Evolutionary conservation across 2,113 vertebrate genomes (phyloP).

Genomic region (Sceloporus undulatus): DNA sequence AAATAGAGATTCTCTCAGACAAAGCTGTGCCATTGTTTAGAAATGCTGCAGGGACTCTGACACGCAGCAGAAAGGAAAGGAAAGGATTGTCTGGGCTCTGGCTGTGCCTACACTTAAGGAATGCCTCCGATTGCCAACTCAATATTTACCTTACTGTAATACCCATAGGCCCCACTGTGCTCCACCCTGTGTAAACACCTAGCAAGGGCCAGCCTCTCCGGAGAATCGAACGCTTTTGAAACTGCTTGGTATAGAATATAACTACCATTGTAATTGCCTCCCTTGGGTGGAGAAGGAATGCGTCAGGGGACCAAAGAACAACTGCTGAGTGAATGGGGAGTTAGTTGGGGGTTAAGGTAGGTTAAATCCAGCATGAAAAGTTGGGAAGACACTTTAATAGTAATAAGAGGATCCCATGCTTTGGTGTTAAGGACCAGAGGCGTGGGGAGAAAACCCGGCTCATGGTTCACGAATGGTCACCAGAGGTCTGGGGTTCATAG

Average conservation of each 20-base stretch:
- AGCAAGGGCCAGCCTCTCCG: background rate
- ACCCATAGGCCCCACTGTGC: background rate
- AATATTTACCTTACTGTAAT: conserved; percentile 37
- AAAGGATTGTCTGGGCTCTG: conserved; percentile 2
- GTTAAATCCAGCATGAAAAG: background rate
- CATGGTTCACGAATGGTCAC: background rate
- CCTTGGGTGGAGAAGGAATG: background rate
- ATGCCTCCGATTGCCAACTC: conserved; percentile 28
- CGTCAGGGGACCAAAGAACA: background rate
- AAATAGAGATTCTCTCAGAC: conserved; percentile 1
- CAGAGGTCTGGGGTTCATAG: background rate
- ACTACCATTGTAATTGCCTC: background rate
- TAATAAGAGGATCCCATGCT: background rate
- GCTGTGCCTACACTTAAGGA: background rate
- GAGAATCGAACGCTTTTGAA: background rate
- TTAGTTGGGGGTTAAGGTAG: background rate
- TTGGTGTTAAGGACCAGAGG: background rate
- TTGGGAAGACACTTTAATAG: background rate
- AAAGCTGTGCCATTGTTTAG: background rate
- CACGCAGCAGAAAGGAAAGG: background rate
- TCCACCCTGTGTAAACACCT: conserved; percentile 27
- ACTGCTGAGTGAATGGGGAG: background rate
- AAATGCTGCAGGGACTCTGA: background rate
- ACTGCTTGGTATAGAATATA: background rate
- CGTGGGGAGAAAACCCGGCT: background rate